Conservation (phyloP, 2,888 invertebrate species). For the Cerastis rubricosa region DNA sequence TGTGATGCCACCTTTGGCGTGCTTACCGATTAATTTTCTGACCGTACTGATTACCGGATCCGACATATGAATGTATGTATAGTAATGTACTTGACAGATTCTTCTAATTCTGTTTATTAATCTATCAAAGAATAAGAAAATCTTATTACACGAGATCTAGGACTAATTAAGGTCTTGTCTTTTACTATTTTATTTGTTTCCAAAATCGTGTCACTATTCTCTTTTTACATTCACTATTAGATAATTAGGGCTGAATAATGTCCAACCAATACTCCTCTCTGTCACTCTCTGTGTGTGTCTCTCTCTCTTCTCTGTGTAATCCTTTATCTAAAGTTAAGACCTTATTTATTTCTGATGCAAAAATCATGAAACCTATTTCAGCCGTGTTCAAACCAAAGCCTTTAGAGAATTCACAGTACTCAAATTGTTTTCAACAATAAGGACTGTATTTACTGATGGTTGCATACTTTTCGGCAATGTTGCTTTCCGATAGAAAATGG, state of each 20-base stretch:
- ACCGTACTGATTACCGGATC: too few relatives aligned
- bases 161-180: neutral
- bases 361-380: slow-evolving; percentile 23
- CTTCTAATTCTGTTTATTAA: neutral
- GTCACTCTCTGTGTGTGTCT: too few relatives aligned
- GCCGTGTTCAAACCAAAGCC: neutral
- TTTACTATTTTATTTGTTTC: neutral
- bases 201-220: neutral
- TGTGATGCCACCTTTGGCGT: too few relatives aligned
- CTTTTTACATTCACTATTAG: neutral
- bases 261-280: neutral
- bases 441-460: neutral
- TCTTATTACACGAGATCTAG: neutral
- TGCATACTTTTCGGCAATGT: neutral
- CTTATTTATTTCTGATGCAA: slow-evolving; percentile 16
- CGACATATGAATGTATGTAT: too few relatives aligned
- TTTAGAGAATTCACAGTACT: slow-evolving; percentile 21
- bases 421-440: slow-evolving; percentile 5
- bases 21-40: too few relatives aligned
- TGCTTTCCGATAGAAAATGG: neutral
- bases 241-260: slow-evolving; percentile 3
- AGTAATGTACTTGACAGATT: neutral
- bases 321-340: slow-evolving; percentile 3
- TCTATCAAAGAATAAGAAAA: neutral
- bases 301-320: too few relatives aligned